These are phyloP conservation scores for Anabas testudineus DNA, from an alignment of 2,797 vertebrate genomes.

Conservation along the genomic window DNA sequence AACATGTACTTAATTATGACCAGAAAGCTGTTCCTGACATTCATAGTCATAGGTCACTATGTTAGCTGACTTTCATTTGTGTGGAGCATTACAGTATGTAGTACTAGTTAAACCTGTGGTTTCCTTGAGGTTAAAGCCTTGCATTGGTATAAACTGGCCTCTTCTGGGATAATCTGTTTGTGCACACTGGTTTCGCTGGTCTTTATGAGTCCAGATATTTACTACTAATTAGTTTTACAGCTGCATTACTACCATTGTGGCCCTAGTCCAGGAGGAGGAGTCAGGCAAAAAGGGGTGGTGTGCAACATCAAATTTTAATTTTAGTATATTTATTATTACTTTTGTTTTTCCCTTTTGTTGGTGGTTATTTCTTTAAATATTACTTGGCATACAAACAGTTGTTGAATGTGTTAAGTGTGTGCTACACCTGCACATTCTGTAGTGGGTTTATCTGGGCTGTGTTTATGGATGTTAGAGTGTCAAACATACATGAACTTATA, in stretches of 20 bases:
- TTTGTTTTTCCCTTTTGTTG: neutral
- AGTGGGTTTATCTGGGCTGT: conserved; percentile 27
- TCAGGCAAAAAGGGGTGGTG: conserved; percentile 12
- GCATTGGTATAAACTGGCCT: too few relatives aligned
- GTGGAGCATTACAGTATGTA: conserved; percentile 37
- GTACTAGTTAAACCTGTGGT: conserved; percentile 45
- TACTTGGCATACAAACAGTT: rapidly evolving
- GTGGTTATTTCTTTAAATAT: neutral
- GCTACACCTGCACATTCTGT: neutral
- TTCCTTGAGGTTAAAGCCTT: conserved; percentile 46
- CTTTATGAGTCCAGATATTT: rapidly evolving
- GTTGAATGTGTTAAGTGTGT: rapidly evolving
- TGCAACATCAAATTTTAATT: conserved; percentile 44
- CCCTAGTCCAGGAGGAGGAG: conserved; percentile 26
- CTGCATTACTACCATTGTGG: conserved; percentile 31
- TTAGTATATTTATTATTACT: too few relatives aligned
- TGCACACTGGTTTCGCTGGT: neutral
- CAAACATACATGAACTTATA: neutral
- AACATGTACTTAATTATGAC: rapidly evolving
- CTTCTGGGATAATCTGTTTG: conserved; percentile 21
- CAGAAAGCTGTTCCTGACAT: neutral
- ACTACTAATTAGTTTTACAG: conserved; percentile 13
- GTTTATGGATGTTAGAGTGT: conserved; percentile 8
- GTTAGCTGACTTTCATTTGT: conserved; percentile 37
- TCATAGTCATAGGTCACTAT: conserved; percentile 1